These are phyloP conservation scores for Kryptolebias ocellatus DNA, from an alignment of 2,797 vertebrate species.

Conservation along the genomic window DNA sequence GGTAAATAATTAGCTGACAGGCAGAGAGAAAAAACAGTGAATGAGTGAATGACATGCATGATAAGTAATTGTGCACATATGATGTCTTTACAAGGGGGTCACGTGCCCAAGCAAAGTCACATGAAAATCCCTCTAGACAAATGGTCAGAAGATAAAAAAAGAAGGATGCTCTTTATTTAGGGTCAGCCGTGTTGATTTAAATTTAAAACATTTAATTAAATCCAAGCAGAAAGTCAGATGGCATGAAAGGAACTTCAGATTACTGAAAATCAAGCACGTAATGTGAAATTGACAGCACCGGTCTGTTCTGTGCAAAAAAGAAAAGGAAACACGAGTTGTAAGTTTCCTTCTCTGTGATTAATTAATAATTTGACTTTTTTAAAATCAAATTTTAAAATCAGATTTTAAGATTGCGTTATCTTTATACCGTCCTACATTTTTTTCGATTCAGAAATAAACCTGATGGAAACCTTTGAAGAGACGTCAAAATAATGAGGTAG, in stretches of 20 bases:
- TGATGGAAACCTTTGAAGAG: not conserved
- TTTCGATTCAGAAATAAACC: not conserved
- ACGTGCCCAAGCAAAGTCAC: conserved; percentile 15
- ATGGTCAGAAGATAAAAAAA: conserved; percentile 19
- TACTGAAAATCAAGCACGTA: no score
- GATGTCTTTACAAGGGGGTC: conserved; percentile 12
- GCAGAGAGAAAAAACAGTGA: conserved; percentile 25
- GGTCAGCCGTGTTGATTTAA: not conserved
- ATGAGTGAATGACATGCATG: conserved; percentile 35
- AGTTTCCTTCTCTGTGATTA: no score
- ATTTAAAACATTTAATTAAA: conserved; percentile 9
- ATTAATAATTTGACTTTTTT: no score
- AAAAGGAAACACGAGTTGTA: no score
- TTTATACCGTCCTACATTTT: not conserved
- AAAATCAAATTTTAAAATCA: no score
- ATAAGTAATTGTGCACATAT: conserved; percentile 7
- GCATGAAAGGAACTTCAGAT: not conserved
- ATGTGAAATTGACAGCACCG: no score
- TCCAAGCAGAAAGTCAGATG: not conserved
- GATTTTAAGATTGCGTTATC: no score
- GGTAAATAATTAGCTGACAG: conserved; percentile 33
- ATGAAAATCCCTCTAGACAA: conserved; percentile 13
- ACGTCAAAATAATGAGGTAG: not conserved
- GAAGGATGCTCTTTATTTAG: conserved; percentile 7
- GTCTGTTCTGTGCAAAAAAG: no score